Evolutionary conservation across 2,888 invertebrate species (phyloP).

Genomic region (Stegana nigrithorax): DNA sequence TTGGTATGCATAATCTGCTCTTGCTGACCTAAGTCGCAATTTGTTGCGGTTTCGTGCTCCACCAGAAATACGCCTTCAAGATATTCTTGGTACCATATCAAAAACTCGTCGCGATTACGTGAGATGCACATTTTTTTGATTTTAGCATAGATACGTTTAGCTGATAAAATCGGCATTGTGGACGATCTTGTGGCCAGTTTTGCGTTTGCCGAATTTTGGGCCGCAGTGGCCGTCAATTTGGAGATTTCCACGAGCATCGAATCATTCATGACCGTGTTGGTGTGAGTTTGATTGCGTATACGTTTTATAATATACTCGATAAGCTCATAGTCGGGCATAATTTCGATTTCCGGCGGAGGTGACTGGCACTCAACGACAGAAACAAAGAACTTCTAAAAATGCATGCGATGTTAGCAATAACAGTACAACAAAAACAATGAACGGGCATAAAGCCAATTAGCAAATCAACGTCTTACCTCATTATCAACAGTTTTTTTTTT

Average conservation of each 20-base stretch:
- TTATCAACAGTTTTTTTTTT: too few species aligned
- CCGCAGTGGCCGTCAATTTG: conserved; percentile 63
- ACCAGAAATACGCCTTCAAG: conserved; percentile 57
- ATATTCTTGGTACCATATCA: conserved; percentile 64
- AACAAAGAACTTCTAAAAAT: conserved; percentile 41
- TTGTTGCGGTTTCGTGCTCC: conserved; percentile 29
- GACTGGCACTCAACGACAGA: conserved; percentile 18
- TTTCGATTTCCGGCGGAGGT: conserved; percentile 31
- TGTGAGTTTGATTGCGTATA: conserved; percentile 64
- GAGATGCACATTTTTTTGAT: conserved; percentile 62
- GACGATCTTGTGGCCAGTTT: conserved; percentile 39
- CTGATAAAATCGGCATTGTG: conserved; percentile 52
- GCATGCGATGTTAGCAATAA: conserved; percentile 1
- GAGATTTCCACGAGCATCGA: conserved; percentile 62
- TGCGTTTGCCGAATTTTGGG: conserved; percentile 52
- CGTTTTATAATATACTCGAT: conserved; percentile 64
- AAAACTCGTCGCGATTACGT: conserved; percentile 62
- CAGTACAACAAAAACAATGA: too few species aligned
- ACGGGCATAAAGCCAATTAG: too few species aligned
- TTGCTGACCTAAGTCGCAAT: neutral
- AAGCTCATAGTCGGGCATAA: conserved; percentile 60
- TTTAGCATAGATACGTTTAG: conserved; percentile 65
- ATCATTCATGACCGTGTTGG: conserved; percentile 62
- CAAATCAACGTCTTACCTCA: too few species aligned
- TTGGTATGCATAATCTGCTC: neutral